phyloP scores from a whole-genome alignment of 2,888 invertebrate genomes.

The Aporophyla lueneburgensis region DNA sequence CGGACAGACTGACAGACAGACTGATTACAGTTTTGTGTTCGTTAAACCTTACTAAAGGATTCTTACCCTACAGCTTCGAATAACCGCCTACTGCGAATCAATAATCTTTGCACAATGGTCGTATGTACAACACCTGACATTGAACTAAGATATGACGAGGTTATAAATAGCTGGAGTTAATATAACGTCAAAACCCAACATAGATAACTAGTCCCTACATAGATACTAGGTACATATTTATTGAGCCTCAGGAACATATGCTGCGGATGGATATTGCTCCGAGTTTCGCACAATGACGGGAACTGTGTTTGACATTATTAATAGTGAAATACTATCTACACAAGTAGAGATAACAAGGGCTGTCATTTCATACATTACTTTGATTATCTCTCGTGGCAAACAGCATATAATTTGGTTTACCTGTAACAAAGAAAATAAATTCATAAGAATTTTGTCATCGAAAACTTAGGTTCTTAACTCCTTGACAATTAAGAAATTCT shows the following conservation, averaged over 20 bases:
- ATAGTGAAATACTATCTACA: constrained; percentile 16
- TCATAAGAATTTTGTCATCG: constrained; percentile 2
- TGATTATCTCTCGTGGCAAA: not conserved
- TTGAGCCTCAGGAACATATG: constrained; percentile 44
- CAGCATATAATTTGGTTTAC: constrained; percentile 32
- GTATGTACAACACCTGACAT: not conserved
- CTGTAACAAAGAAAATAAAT: constrained; percentile 53
- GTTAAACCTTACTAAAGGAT: not conserved
- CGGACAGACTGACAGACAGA: too few species aligned
- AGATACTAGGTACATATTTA: constrained; percentile 23
- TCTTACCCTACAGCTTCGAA: too few species aligned
- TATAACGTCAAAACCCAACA: constrained; percentile 15
- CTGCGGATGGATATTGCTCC: constrained; percentile 49
- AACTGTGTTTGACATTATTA: constrained; percentile 51
- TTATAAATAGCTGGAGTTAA: not conserved
- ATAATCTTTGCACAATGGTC: not conserved
- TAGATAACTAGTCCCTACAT: not conserved
- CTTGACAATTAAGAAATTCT: not conserved
- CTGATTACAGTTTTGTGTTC: too few species aligned
- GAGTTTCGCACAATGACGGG: constrained; percentile 20
- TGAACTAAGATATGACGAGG: not conserved
- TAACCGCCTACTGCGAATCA: not conserved
- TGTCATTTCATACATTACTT: not conserved
- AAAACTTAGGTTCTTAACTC: not conserved
- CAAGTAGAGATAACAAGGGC: not conserved